These are phyloP conservation scores for Parazoanthus swiftii DNA, from an alignment of 92 coral and sea anemone genomes.

Conservation along the genomic window DNA sequence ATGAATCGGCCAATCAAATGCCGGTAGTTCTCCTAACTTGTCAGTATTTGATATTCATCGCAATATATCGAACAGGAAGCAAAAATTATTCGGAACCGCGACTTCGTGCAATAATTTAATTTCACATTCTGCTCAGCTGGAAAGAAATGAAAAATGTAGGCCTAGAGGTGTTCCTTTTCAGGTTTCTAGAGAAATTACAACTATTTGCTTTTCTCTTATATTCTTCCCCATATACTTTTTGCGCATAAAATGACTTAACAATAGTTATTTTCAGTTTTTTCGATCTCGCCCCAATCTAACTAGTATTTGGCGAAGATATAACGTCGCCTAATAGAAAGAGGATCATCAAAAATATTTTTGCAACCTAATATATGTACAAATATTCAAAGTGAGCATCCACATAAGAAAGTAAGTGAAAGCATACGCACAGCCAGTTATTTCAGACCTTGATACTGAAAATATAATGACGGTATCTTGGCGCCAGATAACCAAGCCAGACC, in stretches of 20 bases:
- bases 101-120: constrained; percentile 7
- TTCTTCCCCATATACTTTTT: not conserved
- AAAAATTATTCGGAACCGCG: constrained; percentile 14
- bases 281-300: not conserved
- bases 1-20: constrained; percentile 18
- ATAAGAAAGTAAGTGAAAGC: not conserved
- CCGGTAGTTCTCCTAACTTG: not conserved
- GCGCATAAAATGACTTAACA: too few relatives aligned
- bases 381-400: constrained; percentile 10
- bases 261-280: not conserved
- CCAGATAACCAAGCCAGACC: not conserved
- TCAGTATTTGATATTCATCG: constrained; percentile 36
- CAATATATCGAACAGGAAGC: constrained; percentile 41
- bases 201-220: not conserved
- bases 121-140: constrained; percentile 15
- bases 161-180: constrained; percentile 10
- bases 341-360: not conserved
- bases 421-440: not conserved
- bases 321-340: not conserved
- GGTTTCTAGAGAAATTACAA: not conserved
- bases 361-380: not conserved
- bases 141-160: constrained; percentile 27
- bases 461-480: not conserved
- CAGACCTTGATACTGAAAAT: not conserved
- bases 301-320: not conserved